phyloP scores from a whole-genome alignment of 2,888 invertebrate species.

The Drosophila cracens region DNA sequence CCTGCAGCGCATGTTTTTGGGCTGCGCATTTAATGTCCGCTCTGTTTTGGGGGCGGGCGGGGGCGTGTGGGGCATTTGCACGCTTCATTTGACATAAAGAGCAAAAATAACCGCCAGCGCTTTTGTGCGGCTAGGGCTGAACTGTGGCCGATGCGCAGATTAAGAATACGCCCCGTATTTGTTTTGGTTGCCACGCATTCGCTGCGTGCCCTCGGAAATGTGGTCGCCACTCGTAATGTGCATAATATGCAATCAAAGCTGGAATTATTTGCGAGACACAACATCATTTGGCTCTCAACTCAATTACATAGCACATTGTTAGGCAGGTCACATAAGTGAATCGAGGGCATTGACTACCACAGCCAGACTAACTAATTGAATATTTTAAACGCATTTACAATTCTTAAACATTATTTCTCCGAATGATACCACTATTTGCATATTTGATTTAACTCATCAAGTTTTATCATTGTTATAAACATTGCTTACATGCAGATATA shows the following conservation, averaged over 20 bases:
- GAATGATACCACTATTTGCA: not conserved
- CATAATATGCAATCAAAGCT: conserved; percentile 54
- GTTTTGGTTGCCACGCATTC: conserved; percentile 33
- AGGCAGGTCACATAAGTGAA: not conserved
- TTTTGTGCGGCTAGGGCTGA: conserved; percentile 37
- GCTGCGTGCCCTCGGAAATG: conserved; percentile 26
- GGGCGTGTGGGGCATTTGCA: conserved; percentile 77
- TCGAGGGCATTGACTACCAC: not conserved
- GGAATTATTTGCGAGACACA: conserved; percentile 35
- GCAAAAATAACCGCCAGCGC: conserved; percentile 71
- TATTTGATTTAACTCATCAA: not conserved
- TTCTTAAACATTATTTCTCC: not conserved
- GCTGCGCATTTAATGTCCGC: conserved; percentile 73
- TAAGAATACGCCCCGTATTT: conserved; percentile 73
- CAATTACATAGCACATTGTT: conserved; percentile 23
- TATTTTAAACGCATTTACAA: not conserved
- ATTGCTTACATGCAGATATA: not conserved
- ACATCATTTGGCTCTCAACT: conserved; percentile 33
- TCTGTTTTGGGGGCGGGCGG: conserved; percentile 35
- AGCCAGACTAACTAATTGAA: not conserved
- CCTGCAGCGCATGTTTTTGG: conserved; percentile 68
- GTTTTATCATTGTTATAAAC: too few species aligned
- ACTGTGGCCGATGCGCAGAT: conserved; percentile 50
- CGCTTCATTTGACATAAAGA: conserved; percentile 80
- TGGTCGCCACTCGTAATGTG: conserved; percentile 39